Base-by-base conservation (phyloP, 2,888 invertebrate genomes). In the Subacronicta megacephala region DNA sequence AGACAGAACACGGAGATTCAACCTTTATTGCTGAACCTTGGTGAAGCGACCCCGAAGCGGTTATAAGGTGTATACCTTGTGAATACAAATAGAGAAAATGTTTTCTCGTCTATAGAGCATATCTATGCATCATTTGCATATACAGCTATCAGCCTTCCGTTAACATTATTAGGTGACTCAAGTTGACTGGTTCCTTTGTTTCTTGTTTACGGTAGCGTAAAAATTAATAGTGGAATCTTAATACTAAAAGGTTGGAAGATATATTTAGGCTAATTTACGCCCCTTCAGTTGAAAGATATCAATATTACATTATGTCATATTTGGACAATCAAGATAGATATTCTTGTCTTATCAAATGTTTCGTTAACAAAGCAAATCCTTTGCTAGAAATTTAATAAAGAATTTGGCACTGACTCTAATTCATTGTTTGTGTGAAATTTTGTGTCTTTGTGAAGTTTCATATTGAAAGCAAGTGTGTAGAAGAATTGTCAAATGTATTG, bases 11-110 rank as follows among this genome's bases (percentile, higher is more conserved):
- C 67, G 75, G 75, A 75, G 75, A 65, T 65, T 46, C 47, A 50
- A 38, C 37, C 44, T 53, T 35, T 45, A 52, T 52, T 41, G 49
- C 43, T 36, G 17, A 43, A 62, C 75, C 75, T 75, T 68, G 70
- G 13, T 36, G 16, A 12, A 9, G 26, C 43, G 63, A 46, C 62
- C 62, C 41, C 50, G 47, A 43, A 44, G 41, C 26, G 5, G 45
- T 59, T 45, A 53, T 45, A 26, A 10, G 23, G 16, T 41, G 33
- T 42, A 20, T 64, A 60, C 59, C 55, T 67, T 56, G 37, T 49
- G 72, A 66, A 67, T 72, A 70, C 72, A 65, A 72, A 75, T 70
- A 63, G 55, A 63, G 58, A 60, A 62, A 68, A 63, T 59, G 60
- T 65, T 56, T 62, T 65, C 56, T 59, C 57, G n/a, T 49, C 42